Evolutionary conservation across 2,888 invertebrate species (phyloP), one percentile per base, ranked within the genome.

Genomic region (Malthinus seriepunctatus): DNA sequence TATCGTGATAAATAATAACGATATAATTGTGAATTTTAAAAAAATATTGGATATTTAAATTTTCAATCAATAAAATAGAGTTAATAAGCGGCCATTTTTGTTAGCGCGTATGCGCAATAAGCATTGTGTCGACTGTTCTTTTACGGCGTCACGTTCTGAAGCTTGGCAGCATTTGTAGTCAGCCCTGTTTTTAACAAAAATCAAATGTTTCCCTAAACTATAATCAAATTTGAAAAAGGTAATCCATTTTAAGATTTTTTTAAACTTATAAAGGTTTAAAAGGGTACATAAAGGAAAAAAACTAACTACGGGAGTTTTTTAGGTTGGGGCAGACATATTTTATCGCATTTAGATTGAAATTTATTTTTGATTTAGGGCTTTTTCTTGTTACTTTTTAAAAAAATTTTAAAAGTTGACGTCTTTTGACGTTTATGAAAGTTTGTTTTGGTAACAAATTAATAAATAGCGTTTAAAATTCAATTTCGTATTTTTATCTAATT

Each of bases 161-260:
- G 74, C 75, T 78, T 78, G 78, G 78, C 78, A 78, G 77, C 78
- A 78, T 78, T 79, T 78, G 78, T 77, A 66, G 77, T 77, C 78
- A 79, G 78, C 79, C 76, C 78, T 79, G 78, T 73, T 78, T 77
- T 74, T 70, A 60, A 67, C 65, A 70, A 77, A 77, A 78, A 76
- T 67, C 72, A 75, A 77, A 77, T 77, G 77, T 77, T 75, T 77
- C 78, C 79, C 78, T 78, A 79, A 78, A 77, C 47, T 31, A 47
- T 56, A 47, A 51, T 47, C 59, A 48, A 57, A 57, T 57, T 57
- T 57, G 52, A 57, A 57, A 44, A 57, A 57, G 57, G 57, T 57
- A 57, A 57, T 46, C 15, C 14, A 9, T 39, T 39, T 44, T 44
- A 12, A 11, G 12, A 33, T 12, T n/a, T 31, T 42, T 44, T 51